Conservation (phyloP, 2,797 vertebrate species). For the Gastrophryne carolinensis region DNA sequence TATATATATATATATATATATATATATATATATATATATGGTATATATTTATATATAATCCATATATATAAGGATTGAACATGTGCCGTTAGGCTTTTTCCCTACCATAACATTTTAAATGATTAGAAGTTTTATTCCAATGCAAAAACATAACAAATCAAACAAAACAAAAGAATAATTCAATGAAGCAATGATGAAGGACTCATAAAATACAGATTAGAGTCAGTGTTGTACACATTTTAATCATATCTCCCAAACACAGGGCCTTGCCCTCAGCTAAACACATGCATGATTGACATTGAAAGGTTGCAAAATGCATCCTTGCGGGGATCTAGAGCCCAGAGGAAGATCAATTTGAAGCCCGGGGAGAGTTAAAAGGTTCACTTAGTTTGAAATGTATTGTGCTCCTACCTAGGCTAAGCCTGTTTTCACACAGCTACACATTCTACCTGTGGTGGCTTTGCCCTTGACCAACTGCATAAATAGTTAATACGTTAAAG, state of each 20-base stretch:
- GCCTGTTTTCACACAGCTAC: conserved; percentile 54
- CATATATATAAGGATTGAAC: no score
- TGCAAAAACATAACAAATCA: no score
- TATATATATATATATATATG: no score
- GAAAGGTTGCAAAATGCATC: conserved; percentile 41
- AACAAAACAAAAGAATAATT: neutral
- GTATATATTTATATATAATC: no score
- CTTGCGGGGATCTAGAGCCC: conserved; percentile 25
- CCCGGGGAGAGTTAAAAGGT: conserved; percentile 27
- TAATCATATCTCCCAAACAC: conserved; percentile 29
- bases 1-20: no score
- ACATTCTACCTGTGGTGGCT: neutral
- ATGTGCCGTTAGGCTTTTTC: no score
- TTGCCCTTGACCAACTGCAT: conserved; percentile 46
- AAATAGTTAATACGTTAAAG: no score
- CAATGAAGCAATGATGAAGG: neutral
- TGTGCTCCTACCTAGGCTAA: conserved; percentile 50
- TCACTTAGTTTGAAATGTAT: conserved; percentile 45
- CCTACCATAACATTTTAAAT: neutral
- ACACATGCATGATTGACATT: conserved; percentile 46
- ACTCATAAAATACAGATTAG: conserved; percentile 17
- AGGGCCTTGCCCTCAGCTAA: conserved; percentile 48
- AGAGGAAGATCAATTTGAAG: conserved; percentile 46
- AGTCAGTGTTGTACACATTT: conserved; percentile 6
- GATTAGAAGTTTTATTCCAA: neutral